These are phyloP conservation scores for Lasaia peninsularis DNA, from an alignment of 1,140 invertebrate genomes.

Conservation along the genomic window DNA sequence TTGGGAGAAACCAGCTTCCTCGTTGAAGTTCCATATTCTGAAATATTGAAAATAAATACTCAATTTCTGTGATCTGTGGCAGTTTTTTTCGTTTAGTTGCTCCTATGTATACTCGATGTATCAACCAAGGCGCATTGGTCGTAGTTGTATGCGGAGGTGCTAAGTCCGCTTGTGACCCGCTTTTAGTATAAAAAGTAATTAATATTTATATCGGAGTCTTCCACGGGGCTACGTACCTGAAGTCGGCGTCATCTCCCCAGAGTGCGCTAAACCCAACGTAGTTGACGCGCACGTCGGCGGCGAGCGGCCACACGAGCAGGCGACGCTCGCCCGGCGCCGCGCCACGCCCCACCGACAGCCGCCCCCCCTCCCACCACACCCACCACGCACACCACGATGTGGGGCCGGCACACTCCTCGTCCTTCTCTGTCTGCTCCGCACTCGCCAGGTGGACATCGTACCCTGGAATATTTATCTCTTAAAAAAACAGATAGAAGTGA, in stretches of 20 bases:
- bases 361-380: slow-evolving; percentile 80
- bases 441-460: slow-evolving; percentile 79
- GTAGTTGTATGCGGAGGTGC: too few species aligned
- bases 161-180: too few species aligned
- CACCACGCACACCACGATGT: slow-evolving; percentile 79
- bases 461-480: slow-evolving; percentile 66
- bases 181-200: too few species aligned
- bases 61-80: too few species aligned
- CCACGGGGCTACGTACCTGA: slow-evolving; percentile 68
- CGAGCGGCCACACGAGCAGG: slow-evolving; percentile 78
- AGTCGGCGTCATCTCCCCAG: slow-evolving; percentile 80
- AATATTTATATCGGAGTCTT: too few species aligned
- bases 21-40: slow-evolving; percentile 83
- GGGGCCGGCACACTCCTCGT: slow-evolving; percentile 58
- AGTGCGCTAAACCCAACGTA: slow-evolving; percentile 80
- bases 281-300: slow-evolving; percentile 77
- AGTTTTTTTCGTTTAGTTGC: too few species aligned
- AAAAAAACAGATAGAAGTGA: too few species aligned
- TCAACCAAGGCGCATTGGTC: too few species aligned
- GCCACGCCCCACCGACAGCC: slow-evolving; percentile 77
- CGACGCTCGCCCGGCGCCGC: slow-evolving; percentile 70
- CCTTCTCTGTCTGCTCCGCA: slow-evolving; percentile 72
- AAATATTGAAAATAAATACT: too few species aligned
- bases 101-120: too few species aligned
- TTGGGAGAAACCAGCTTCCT: slow-evolving; percentile 83